Percentiles rank a stretch among this genome's conserved stretches.
These are phyloP conservation scores for Drosophila dunni DNA, from an alignment of 1,140 invertebrate genomes.

Conservation along the genomic window DNA sequence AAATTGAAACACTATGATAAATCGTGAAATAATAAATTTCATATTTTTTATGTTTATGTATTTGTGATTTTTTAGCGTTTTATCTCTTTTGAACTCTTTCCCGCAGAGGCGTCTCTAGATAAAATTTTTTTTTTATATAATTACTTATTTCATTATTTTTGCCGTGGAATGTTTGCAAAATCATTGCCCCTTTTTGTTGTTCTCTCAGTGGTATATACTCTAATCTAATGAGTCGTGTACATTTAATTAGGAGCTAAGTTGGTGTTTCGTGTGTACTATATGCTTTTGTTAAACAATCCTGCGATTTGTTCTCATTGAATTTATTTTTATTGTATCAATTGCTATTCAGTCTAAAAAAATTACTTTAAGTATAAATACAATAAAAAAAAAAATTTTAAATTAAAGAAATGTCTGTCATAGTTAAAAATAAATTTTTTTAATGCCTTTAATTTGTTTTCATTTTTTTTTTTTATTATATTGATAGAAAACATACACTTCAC, in stretches of 20 bases:
- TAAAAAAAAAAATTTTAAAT: slow-evolving; percentile 29
- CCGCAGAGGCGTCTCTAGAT: slow-evolving; percentile 16
- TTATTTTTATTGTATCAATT: slow-evolving; percentile 53
- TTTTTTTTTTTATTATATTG: slow-evolving; percentile 44
- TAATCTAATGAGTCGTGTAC: background rate
- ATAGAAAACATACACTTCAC: slow-evolving; percentile 46
- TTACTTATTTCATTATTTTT: slow-evolving; percentile 24
- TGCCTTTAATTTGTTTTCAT: slow-evolving; percentile 34
- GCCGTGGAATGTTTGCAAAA: slow-evolving; percentile 65
- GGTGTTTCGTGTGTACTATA: slow-evolving; percentile 33
- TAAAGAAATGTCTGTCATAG: background rate
- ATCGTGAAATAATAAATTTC: slow-evolving; percentile 7
- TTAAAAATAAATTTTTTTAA: slow-evolving; percentile 9
- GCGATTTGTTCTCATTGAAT: slow-evolving; percentile 31
- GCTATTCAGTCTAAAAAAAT: slow-evolving; percentile 72
- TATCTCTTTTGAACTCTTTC: slow-evolving; percentile 12
- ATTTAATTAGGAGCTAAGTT: slow-evolving; percentile 11
- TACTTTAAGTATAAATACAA: slow-evolving; percentile 45
- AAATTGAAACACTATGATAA: slow-evolving; percentile 14
- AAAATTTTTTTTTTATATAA: slow-evolving; percentile 26
- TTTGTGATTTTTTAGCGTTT: slow-evolving; percentile 39
- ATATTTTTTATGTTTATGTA: slow-evolving; percentile 14
- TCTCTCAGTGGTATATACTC: background rate
- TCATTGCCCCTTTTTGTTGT: slow-evolving; percentile 5
- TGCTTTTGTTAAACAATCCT: slow-evolving; percentile 39